Evolutionary conservation across 2,113 vertebrate genomes (phyloP).

Genomic region (Nannobrachium achirus): DNA sequence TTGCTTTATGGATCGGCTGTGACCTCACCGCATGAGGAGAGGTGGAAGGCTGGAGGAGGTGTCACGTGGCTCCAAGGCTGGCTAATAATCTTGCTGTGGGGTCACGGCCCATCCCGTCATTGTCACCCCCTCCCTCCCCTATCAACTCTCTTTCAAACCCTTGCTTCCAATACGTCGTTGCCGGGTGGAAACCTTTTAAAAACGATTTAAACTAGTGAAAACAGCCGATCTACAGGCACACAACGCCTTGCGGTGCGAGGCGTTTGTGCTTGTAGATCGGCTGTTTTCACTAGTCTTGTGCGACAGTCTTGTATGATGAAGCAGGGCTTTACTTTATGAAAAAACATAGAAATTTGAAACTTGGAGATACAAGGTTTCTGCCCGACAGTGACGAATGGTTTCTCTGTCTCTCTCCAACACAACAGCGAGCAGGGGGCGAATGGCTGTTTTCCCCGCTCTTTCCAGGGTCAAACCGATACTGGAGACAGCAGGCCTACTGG

Average conservation of each 20-base stretch:
- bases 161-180: neutral
- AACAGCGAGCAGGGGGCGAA: neutral
- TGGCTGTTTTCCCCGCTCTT: neutral
- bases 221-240: too few species aligned
- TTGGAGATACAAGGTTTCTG: too few species aligned
- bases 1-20: constrained; percentile 12
- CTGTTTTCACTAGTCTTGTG: too few species aligned
- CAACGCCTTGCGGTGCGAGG: too few species aligned
- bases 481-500: neutral
- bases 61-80: constrained; percentile 1
- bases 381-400: too few species aligned
- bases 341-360: too few species aligned
- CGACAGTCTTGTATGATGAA: too few species aligned
- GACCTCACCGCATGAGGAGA: constrained; percentile 6
- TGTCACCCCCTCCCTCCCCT: neutral
- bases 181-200: too few species aligned
- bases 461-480: neutral
- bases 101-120: neutral
- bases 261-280: too few species aligned
- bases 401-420: too few species aligned
- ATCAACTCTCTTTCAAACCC: neutral
- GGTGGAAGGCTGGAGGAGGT: constrained; percentile 5
- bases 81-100: constrained; percentile 9
- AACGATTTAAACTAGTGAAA: too few species aligned
- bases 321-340: too few species aligned